Percentiles rank a stretch among this genome's conserved stretches.
Conservation (phyloP, 2,113 vertebrate genomes). For the Taurulus bubalis region DNA sequence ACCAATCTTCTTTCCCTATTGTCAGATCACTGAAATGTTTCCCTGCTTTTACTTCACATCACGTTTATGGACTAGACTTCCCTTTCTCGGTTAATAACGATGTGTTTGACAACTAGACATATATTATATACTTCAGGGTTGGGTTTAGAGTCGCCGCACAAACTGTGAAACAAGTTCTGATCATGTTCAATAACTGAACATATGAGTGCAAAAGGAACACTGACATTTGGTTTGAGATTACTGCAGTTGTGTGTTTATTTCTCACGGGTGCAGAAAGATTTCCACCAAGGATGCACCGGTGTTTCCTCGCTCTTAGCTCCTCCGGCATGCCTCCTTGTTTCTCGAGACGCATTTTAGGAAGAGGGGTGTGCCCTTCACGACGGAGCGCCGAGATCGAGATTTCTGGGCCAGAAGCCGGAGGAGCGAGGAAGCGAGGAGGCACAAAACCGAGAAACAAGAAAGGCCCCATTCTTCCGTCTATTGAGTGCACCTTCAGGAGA, state of each 20-base stretch:
- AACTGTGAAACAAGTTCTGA: no score
- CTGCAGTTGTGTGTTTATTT: no score
- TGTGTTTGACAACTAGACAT: no score
- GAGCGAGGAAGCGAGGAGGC: background rate
- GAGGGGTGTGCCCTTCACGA: background rate
- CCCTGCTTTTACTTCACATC: conserved; percentile 7
- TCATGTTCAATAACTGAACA: background rate
- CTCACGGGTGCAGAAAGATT: no score
- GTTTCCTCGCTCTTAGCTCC: no score
- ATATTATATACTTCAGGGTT: no score
- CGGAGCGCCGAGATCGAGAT: background rate
- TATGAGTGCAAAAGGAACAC: background rate
- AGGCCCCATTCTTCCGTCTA: background rate
- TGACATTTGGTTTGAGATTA: background rate
- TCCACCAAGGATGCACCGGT: no score
- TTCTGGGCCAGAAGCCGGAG: background rate
- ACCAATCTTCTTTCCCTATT: conserved; percentile 18
- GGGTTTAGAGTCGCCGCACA: no score
- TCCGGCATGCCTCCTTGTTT: no score
- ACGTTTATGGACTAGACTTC: conserved; percentile 22
- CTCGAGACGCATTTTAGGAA: no score
- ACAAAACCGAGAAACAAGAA: background rate
- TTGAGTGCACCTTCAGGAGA: conserved; percentile 46
- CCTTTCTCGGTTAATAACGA: background rate
- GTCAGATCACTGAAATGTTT: conserved; percentile 16